Base-by-base conservation (phyloP, 2,888 invertebrate species). In the Orchesella flavescens region DNA sequence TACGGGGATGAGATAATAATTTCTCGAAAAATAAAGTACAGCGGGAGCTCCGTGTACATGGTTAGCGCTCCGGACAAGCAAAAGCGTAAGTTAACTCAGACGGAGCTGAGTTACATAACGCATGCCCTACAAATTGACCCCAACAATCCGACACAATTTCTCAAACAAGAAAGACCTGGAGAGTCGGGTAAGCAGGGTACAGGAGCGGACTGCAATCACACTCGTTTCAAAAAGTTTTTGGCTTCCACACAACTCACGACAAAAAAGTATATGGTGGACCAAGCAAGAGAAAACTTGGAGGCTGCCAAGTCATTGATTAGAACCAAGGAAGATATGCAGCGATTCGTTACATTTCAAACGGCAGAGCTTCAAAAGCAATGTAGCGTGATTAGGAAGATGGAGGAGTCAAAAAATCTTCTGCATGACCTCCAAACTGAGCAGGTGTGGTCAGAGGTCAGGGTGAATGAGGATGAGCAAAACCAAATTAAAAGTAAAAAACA, bases 341-440 rank as follows among this genome's bases (percentile, higher is more conserved):
- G 34, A 19, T 43, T 73, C n/a, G 61, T 72, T n/a, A 21, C 59
- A 0, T 23, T 63, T 9, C 72, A 73, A 34, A 43, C 53, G 43
- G 89, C 92, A 53, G 91, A 92, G 66, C 91, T 93, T 89, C 91
- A 93, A 85, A 90, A 91, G 0, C 92, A 92, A 82, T 91, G 93
- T 86, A 92, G 92, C 55, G 91, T 92, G 71, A 89, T 93, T 55
- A 91, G 92, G 84, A 92, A 93, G 0, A 90, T 93, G 0, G 92
- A 92, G 78, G 91, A 92, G 68, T 90, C 92, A 15, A 91, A 92
- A 78, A 89, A 90, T 2, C 91, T 92, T 85, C 90, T 92, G 63
- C 89, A 90, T 61, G 86, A 89, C 0, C 89, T 93, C 9, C 91
- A 93, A 87, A 91, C 92, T 85, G 94, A 94, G 89, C 91, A 92